A percentile compares a stretch with the other conserved stretches of the same genome.
Evolutionary conservation across 1,140 invertebrate genomes (phyloP).

Genomic region (Acyrthosiphon pisum): DNA sequence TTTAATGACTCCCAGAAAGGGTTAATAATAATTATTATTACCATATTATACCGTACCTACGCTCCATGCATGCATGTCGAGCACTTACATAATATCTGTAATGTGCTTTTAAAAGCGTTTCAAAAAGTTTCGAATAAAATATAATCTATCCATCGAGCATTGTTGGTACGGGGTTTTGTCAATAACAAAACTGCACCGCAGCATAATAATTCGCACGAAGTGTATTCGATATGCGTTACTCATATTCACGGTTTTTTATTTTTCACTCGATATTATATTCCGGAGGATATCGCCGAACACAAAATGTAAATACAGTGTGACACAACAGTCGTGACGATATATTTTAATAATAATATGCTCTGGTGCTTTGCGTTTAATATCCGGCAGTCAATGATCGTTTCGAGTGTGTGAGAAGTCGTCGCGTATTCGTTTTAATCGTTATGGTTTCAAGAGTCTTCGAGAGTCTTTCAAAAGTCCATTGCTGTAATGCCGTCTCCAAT

Average conservation of each 20-base stretch:
- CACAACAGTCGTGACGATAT: not conserved
- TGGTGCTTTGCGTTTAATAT: not conserved
- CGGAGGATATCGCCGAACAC: not conserved
- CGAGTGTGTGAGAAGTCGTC: not conserved
- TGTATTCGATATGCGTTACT: not conserved
- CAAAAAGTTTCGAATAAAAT: not conserved
- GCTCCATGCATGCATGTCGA: not conserved
- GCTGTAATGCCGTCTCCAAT: not conserved
- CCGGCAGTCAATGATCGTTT: not conserved
- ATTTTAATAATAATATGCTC: not conserved
- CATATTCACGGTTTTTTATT: not conserved
- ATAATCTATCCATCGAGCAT: not conserved
- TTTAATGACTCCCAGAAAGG: constrained; percentile 7
- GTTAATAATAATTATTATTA: not conserved
- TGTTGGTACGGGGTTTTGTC: not conserved
- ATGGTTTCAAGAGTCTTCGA: not conserved
- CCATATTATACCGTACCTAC: not conserved
- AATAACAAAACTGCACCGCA: not conserved
- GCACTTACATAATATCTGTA: not conserved
- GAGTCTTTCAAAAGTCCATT: not conserved
- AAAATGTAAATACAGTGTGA: not conserved
- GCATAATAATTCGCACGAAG: not conserved
- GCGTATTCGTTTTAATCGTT: not conserved
- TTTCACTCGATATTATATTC: not conserved
- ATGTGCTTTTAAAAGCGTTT: not conserved